Evolutionary conservation across 2,113 vertebrate species (phyloP), one percentile per base, ranked within the genome.

Genomic region (Aegithalos caudatus): DNA sequence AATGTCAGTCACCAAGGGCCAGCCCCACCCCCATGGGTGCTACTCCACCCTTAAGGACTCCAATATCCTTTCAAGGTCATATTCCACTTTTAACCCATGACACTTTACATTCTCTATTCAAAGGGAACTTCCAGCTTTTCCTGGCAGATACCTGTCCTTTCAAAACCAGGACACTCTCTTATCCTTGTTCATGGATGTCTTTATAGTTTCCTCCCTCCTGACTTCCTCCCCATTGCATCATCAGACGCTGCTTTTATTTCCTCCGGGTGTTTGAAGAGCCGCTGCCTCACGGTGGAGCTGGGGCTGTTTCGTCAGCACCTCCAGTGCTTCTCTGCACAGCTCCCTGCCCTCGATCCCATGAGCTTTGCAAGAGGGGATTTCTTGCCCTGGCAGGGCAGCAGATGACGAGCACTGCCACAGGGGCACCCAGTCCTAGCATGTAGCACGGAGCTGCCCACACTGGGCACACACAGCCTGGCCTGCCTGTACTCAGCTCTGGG

Each of bases 401-500:
- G 62, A 17, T 19, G 62, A 47, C 0, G 2, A n/a, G 15, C 27
- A 14, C 37, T 65, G 71, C 31, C 5, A 0, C 61, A 37, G 44
- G 23, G 50, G 25, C 54, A 25, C 25, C 45, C 48, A 50, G 57
- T 33, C 62, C 48, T 23, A 38, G 50, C 50, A 45, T 9, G 1
- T 1, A 0, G 9, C 29, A 14, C 3, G 1, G 27, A 73, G 38
- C 61, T 87, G 62, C 69, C 51, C 25, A 1, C 0, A 0, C 47
- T 22, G 45, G n/a, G 17, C 29, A 42, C 31, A 3, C n/a, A 18
- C 44, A 80, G 48, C 29, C 48, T 44, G 40, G 27, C 5, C 56
- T 81, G 14, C 16, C 25, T 29, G 29, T 11, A 17, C 28, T 67
- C 51, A 25, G 61, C 37, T 77, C 60, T 48, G 37, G 7, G 10